Evolutionary conservation across 2,888 invertebrate genomes (phyloP), one percentile per base, ranked within the genome.

Genomic region (Nomada fucata): DNA sequence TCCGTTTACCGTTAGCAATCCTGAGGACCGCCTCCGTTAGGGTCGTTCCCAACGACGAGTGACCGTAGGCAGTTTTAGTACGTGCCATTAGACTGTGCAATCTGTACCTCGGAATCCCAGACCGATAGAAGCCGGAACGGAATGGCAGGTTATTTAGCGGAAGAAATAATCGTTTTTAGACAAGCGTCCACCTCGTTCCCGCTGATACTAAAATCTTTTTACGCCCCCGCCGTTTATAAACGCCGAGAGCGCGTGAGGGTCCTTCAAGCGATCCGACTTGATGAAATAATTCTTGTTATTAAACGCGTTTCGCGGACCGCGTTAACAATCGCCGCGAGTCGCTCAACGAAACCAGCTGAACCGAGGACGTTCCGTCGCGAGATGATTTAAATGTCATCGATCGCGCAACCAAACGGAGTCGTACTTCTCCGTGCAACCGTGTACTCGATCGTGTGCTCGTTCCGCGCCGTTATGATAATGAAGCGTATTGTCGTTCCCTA

Each of bases 331-430:
- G 18, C 23, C n/a, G 53, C 26, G 23, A n/a, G 42, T 15, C 53
- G 15, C 61, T 63, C 63, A 23, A 29, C n/a, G 53, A 23, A 63
- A 64, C 68, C 36, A 20, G 11, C 13, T 20, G 61, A 55, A 52
- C 60, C 69, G 57, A 57, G 57, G 52, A 69, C 52, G 42, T 52
- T 64, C 59, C 67, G 52, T 67, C 52, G 36, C 13, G 47, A 44
- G 61, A 76, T 74, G 68, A 87, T 81, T 86, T 85, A 70, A 87
- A 87, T 83, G 85, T 87, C 85, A 87, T 83, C 85, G 87, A 80
- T 82, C 85, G 75, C 71, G 2, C 13, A 4, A 26, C 50, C 83
- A 72, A 71, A 67, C 55, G 60, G 36, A 64, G 80, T 76, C 76
- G 57, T 75, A 68, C 59, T 71, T 60, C 47, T 53, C 53, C 73